Percentiles rank a stretch among this genome's conserved stretches.
Evolutionary conservation across 1,140 invertebrate species (phyloP).

Genomic region (Bombus pyrosoma): DNA sequence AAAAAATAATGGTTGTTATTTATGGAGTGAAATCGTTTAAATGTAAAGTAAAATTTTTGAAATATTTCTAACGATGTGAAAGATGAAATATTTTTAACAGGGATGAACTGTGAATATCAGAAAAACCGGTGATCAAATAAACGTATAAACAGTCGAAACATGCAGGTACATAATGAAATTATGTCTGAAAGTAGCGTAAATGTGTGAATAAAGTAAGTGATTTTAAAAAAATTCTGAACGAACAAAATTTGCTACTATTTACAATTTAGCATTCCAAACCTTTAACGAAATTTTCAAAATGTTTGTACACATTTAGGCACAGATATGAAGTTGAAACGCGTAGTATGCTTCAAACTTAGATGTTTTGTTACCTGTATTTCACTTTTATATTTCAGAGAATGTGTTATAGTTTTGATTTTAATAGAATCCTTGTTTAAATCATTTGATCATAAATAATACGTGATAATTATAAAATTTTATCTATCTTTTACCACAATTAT

Average conservation of each 20-base stretch:
- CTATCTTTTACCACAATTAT: too few species aligned
- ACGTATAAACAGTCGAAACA: not conserved
- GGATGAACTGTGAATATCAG: not conserved
- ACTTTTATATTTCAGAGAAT: not conserved
- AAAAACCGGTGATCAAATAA: not conserved
- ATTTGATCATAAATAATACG: too few species aligned
- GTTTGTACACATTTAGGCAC: not conserved
- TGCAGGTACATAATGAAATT: too few species aligned
- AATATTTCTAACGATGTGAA: not conserved
- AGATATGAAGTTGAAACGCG: not conserved
- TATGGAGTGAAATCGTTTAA: not conserved
- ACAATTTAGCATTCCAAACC: not conserved
- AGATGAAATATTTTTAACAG: not conserved
- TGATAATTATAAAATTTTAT: too few species aligned
- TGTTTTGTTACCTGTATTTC: not conserved
- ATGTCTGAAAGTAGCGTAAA: not conserved
- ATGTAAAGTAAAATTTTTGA: not conserved
- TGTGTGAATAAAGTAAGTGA: not conserved
- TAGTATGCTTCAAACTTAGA: not conserved
- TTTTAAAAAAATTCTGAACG: too few species aligned
- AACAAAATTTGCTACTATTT: too few species aligned
- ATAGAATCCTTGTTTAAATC: not conserved
- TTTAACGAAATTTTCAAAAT: not conserved
- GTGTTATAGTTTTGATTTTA: not conserved
- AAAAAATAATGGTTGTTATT: not conserved